Evolutionary conservation across 1,140 invertebrate genomes (phyloP), one percentile per base, ranked within the genome.

Genomic region (Chymomyza costata): DNA sequence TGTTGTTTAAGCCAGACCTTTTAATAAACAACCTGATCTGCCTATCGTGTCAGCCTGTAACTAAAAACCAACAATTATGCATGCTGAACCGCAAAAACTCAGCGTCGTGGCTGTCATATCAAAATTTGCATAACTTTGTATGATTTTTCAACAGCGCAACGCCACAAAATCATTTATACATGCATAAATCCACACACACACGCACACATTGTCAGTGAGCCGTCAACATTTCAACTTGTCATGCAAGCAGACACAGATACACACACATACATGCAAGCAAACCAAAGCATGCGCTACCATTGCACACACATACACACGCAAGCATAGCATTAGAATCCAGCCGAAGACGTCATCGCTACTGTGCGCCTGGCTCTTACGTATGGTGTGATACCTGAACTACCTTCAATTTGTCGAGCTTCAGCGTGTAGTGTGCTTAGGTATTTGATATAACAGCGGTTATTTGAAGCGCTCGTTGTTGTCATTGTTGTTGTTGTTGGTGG

Each of bases 121-220:
- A 76, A 71, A 78, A 78, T 78, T 78, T 78, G 73, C 71, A 78
- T 78, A 78, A 78, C 71, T 78, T 78, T 78, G 73, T 80, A 80
- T 80, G 73, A 80, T 76, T 80, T 78, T 78, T 69, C 70, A 67
- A 69, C 71, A 58, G 63, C 55, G 64, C 54, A 71, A 47, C 71
- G 53, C 71, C 71, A 78, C 71, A 71, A 76, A 78, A 78, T 76
- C 71, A 78, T 76, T 76, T 57, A 78, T 71, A 78, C 66, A 76
- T 78, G 71, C 71, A 78, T 16, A 31, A 11, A 53, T 51, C 44
- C 47, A 53, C 35, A 53, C 39, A 65, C 51, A 52, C 35, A 47
- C 40, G 41, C 49, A 54, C 49, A 54, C 54, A 55, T 50, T 71
- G 67, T 78, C 71, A 71, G 67, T 64, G 63, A 71, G 71, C 71